Evolutionary conservation across 2,113 vertebrate genomes (phyloP).

Genomic region (Macaca fascicularis): DNA sequence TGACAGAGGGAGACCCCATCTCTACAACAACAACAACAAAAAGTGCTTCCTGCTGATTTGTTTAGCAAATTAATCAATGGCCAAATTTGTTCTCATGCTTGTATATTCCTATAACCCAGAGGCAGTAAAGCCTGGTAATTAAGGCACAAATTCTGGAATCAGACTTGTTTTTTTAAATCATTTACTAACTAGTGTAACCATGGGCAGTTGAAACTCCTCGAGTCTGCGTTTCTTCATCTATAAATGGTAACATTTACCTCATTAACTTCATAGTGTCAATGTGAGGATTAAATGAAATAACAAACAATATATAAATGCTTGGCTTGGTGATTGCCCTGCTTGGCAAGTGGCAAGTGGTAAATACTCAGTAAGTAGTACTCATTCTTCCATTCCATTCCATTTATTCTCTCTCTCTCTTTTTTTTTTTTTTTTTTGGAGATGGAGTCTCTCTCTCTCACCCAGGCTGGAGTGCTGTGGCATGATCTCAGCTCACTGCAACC

Average conservation of each 20-base stretch:
- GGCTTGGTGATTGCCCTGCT: background rate
- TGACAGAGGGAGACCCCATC: no score
- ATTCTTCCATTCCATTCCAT: no score
- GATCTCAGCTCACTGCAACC: no score
- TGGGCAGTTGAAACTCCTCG: background rate
- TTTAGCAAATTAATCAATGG: background rate
- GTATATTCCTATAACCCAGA: background rate
- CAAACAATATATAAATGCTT: background rate
- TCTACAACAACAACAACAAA: no score
- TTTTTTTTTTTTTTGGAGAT: background rate
- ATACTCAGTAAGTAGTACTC: background rate
- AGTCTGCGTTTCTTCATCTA: background rate
- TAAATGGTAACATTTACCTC: background rate
- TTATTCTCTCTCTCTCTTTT: no score
- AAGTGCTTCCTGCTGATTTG: background rate
- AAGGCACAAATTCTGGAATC: background rate
- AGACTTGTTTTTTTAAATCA: background rate
- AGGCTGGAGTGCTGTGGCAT: no score
- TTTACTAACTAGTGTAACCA: background rate
- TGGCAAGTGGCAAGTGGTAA: background rate
- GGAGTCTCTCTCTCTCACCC: no score
- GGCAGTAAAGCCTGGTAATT: background rate
- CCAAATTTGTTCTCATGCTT: background rate
- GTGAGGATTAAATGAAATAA: constrained; percentile 27
- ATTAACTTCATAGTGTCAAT: background rate